Evolutionary conservation across 2,888 invertebrate species (phyloP), one percentile per base, ranked within the genome.

Genomic region (Odiellus spinosus): DNA sequence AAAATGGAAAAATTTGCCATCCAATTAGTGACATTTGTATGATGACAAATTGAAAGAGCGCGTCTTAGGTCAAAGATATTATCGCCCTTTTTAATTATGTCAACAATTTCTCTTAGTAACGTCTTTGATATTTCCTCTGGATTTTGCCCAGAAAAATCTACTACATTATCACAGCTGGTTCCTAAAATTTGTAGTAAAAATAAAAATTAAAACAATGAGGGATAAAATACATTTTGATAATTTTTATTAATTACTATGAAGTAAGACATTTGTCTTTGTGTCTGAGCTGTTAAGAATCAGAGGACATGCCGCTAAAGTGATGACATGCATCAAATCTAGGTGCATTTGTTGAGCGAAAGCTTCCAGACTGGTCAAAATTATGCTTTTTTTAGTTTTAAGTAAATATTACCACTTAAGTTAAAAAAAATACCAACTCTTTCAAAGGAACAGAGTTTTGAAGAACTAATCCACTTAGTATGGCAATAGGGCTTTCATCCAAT

Each of bases 401-500:
- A 35, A 35, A 35, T 35, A n/a, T 3, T 14, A 35, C 35, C 35
- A 35, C 12, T n/a, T 35, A 2, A 35, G 2, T 33, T 10, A n/a
- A 35, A 35, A 12, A 35, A 35, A 33, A 35, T 35, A 4, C n/a
- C 12, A 49, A 52, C 52, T 49, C 49, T n/a, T 51, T 49, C 4
- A 55, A 55, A 6, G 55, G 46, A 39, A 55, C 54, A 21, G 50
- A 50, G 45, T 48, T 47, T 40, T 56, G 53, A 11, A 56, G 39
- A 12, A 56, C 51, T 42, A 56, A 52, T 47, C 52, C 51, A 19
- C 51, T 52, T 3, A 56, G 34, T n/a, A 55, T 48, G 15, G 51
- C 56, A n/a, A 50, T 51, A 14, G 56, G 56, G 40, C 55, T 55
- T 40, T 53, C 52, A 17, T 55, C 49, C 6, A 56, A 21, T 20